These are phyloP conservation scores for Eilema griseolum DNA, from an alignment of 2,888 invertebrate species.

Conservation along the genomic window DNA sequence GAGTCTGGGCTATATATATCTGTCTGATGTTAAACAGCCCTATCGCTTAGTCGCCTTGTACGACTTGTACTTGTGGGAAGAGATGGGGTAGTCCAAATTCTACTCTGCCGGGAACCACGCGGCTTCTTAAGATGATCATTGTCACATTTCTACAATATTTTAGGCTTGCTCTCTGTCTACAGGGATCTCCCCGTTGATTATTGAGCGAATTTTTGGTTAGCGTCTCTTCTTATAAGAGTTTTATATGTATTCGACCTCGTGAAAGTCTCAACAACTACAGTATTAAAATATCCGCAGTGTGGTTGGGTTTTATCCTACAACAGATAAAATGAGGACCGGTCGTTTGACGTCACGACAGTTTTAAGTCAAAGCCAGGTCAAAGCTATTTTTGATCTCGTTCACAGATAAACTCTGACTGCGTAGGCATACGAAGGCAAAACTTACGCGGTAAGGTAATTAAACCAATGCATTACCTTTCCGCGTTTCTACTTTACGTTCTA, in stretches of 20 bases:
- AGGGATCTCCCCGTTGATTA: no score
- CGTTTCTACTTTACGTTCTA: no score
- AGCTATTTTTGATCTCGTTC: not conserved
- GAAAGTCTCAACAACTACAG: not conserved
- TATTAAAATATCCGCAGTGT: not conserved
- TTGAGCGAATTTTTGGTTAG: no score
- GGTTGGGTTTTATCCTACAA: slow-evolving; percentile 1
- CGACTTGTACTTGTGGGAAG: no score
- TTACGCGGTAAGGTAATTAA: not conserved
- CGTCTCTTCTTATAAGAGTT: not conserved
- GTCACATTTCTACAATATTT: no score
- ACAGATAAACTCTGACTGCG: not conserved
- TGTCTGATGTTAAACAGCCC: no score
- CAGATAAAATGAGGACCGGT: slow-evolving; percentile 7
- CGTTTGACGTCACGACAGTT: slow-evolving; percentile 9
- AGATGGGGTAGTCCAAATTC: no score
- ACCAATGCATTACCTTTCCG: not conserved
- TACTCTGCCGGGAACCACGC: no score
- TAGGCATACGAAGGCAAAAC: not conserved
- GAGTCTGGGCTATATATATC: no score
- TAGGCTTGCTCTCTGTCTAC: no score
- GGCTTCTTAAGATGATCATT: no score
- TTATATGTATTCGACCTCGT: not conserved
- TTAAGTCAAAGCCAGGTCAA: not conserved
- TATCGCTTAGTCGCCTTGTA: no score